phyloP scores from a whole-genome alignment of 2,888 invertebrate genomes.

The Leptothorax acervorum region DNA sequence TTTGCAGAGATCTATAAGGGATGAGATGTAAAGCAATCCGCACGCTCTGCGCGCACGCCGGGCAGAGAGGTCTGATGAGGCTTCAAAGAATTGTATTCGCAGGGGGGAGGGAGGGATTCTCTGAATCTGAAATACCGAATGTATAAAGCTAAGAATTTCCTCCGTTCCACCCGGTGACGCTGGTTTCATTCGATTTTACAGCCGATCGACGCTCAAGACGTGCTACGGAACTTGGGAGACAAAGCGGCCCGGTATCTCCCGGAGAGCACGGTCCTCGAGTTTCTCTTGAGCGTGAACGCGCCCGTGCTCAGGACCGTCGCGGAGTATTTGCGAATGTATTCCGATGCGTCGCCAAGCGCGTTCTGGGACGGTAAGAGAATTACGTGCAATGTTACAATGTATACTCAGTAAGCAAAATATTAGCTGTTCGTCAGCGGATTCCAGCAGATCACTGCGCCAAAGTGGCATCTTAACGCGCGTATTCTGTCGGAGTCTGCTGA shows the following conservation, averaged over 20 bases:
- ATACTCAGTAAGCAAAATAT: neutral
- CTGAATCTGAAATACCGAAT: neutral
- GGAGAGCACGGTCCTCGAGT: conserved; percentile 76
- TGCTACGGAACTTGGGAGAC: conserved; percentile 63
- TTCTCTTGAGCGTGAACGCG: conserved; percentile 69
- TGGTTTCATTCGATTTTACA: conserved; percentile 58
- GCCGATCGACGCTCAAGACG: conserved; percentile 59
- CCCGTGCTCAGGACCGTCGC: conserved; percentile 72
- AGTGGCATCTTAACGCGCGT: neutral
- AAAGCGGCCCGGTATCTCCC: conserved; percentile 71
- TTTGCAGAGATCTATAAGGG: neutral
- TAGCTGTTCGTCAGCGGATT: neutral
- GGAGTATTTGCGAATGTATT: conserved; percentile 67
- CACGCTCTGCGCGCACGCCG: neutral
- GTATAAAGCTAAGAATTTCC: neutral
- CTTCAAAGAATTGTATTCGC: conserved; percentile 12
- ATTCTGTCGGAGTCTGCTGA: no score
- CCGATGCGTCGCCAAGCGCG: conserved; percentile 32
- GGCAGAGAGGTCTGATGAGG: neutral
- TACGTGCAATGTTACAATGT: no score
- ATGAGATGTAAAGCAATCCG: neutral
- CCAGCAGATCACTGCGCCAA: neutral
- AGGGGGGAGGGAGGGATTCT: neutral
- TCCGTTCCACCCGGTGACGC: neutral
- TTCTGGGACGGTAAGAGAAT: conserved; percentile 49